Base-by-base conservation (phyloP, 1,140 invertebrate species). In the Medauroidea extradentata region DNA sequence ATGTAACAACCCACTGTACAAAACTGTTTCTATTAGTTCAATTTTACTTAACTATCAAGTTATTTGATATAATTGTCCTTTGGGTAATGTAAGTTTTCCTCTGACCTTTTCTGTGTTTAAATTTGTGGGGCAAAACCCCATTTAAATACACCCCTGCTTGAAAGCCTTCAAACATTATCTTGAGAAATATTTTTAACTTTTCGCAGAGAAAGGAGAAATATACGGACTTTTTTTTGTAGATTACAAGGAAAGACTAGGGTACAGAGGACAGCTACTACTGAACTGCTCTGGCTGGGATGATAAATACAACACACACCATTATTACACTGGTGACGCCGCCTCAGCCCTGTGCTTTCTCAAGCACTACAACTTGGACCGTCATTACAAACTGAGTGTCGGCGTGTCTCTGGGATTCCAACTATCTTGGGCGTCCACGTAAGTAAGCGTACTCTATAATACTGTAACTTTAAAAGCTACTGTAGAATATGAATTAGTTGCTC, bases 331-430 rank as follows among this genome's bases (percentile, higher is more conserved):
- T 70, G 83, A 85, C 73, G 79, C 82, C 3, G 82, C 82, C 52
- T 85, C 83, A 54, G 81, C 83, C 19, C 74, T 86, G 63, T 83
- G 77, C 41, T 83, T 87, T 61, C 69, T 87, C 46, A 83, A 84
- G 64, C 78, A 80, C 57, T 82, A 81, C 63, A 81, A 79, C 53
- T 73, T 85, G 39, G 83, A 85, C 25, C 75, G 81, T 5, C 78
- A 83, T 57, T 85, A 81, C 67, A 86, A 85, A 71, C 74, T 85
- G 2, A 83, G 82, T 60, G 77, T 83, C 29, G 77, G 79, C 57
- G 82, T 82, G 8, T 84, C 84, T 62, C 81, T 84, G 69, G 74
- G 78, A 18, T 73, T 77, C 68, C 73, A 69, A 60, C 73, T 81
- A 71, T 72, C 76, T 53, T 73, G 73, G 58, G 71, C 72, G 78